Evolutionary conservation across 2,888 invertebrate species (phyloP).

Genomic region (Parnassius smintheus): DNA sequence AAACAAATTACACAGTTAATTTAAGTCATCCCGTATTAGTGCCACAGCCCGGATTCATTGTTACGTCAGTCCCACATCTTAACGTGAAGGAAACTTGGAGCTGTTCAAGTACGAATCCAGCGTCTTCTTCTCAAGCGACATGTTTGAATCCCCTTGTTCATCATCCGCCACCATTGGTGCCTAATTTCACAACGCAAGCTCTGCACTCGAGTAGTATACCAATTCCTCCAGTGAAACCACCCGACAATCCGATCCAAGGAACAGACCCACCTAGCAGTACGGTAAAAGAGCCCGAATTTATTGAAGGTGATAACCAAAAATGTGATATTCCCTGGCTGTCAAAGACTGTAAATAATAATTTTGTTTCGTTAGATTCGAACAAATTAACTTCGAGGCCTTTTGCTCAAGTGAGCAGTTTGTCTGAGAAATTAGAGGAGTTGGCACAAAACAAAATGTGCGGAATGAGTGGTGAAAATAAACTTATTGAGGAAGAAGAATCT

Average conservation of each 20-base stretch:
- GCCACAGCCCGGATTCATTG: conserved; percentile 74
- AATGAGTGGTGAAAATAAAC: conserved; percentile 28
- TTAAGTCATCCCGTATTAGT: conserved; percentile 73
- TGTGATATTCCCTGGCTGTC: conserved; percentile 77
- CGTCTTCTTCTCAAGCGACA: conserved; percentile 54
- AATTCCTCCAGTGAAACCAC: conserved; percentile 71
- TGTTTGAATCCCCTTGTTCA: conserved; percentile 64
- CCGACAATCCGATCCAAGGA: conserved; percentile 73
- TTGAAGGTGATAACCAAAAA: conserved; percentile 54
- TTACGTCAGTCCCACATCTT: conserved; percentile 79
- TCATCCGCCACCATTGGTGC: conserved; percentile 61
- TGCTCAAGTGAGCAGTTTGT: conserved; percentile 65
- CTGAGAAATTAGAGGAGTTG: conserved; percentile 58
- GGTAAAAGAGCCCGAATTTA: conserved; percentile 62
- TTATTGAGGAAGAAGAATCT: conserved; percentile 4
- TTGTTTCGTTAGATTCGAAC: conserved; percentile 62
- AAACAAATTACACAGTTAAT: conserved; percentile 77
- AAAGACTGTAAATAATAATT: conserved; percentile 74
- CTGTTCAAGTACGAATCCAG: conserved; percentile 55
- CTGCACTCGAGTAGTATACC: conserved; percentile 73
- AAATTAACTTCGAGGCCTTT: conserved; percentile 68
- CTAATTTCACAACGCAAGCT: conserved; percentile 61
- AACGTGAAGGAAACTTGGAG: conserved; percentile 76
- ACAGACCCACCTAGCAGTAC: conserved; percentile 75
- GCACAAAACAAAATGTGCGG: conserved; percentile 41